phyloP scores from a whole-genome alignment of 92 coral and sea anemone species.

The Zoanthus solanderi region DNA sequence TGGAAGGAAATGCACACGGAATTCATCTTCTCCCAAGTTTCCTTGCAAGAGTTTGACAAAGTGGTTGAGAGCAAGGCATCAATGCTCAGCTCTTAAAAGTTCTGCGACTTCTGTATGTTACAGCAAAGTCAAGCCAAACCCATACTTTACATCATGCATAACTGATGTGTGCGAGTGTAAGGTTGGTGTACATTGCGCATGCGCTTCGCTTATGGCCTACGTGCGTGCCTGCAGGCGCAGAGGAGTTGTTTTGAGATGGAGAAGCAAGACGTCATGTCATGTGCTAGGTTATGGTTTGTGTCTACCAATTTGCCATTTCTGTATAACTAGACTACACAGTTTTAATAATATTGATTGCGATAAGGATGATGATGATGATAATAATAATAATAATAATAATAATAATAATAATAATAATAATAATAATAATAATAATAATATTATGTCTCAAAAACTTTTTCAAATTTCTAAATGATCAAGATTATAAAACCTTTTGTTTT shows the following conservation, averaged over 20 bases:
- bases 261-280: constrained; percentile 79
- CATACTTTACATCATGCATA: constrained; percentile 75
- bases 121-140: constrained; percentile 75
- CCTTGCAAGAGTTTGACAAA: constrained; percentile 52
- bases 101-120: constrained; percentile 84
- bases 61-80: constrained; percentile 79
- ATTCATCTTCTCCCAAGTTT: constrained; percentile 58
- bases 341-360: too few relatives aligned
- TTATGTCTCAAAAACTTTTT: too few relatives aligned
- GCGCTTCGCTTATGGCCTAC: constrained; percentile 86
- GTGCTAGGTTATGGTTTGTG: constrained; percentile 23
- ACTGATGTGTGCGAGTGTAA: constrained; percentile 86
- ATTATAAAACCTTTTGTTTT: too few relatives aligned
- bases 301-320: too few relatives aligned
- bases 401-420: too few relatives aligned
- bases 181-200: constrained; percentile 75
- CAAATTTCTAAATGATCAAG: too few relatives aligned
- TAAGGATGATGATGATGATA: too few relatives aligned
- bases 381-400: too few relatives aligned
- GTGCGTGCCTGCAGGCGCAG: constrained; percentile 80
- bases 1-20: constrained; percentile 58
- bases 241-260: constrained; percentile 83
- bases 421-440: too few relatives aligned
- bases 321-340: too few relatives aligned
- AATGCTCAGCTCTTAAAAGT: constrained; percentile 81